Conservation (phyloP, 2,113 vertebrate genomes). For the Equus przewalskii region DNA sequence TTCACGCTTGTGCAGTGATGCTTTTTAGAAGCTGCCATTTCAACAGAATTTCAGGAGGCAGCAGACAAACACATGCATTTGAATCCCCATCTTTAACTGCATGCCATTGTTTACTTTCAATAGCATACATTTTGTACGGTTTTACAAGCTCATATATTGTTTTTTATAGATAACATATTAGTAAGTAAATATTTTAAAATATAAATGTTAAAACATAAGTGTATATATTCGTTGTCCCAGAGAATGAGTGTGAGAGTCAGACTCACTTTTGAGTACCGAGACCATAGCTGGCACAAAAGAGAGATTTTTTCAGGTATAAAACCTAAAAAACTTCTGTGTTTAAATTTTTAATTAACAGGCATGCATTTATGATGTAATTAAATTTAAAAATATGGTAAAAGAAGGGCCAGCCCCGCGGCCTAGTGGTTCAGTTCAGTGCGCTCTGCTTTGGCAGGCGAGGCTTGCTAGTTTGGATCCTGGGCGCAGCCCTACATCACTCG, state of each 20-base stretch:
- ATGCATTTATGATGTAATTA: not conserved
- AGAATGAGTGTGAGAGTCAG: not conserved
- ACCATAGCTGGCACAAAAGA: not conserved
- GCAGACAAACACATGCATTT: not conserved
- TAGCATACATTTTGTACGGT: not conserved
- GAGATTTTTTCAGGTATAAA: not conserved
- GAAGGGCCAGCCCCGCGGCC: too few species aligned
- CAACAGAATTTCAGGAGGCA: not conserved
- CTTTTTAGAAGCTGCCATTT: not conserved
- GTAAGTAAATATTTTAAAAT: conserved; percentile 5
- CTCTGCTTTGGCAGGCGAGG: too few species aligned
- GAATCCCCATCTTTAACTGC: not conserved
- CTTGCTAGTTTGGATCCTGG: too few species aligned
- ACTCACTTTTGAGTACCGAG: not conserved
- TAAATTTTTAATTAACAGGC: not conserved
- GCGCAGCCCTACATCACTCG: too few species aligned
- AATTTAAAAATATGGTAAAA: not conserved
- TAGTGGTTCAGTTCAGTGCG: too few species aligned
- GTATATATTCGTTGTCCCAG: not conserved
- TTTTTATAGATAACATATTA: conserved; percentile 5
- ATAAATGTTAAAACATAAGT: not conserved
- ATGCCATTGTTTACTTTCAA: not conserved
- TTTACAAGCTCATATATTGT: not conserved
- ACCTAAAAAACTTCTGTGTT: not conserved
- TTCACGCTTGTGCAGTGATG: not conserved